A percentile compares a stretch with the other conserved stretches of the same genome.
Evolutionary conservation across 2,797 vertebrate genomes (phyloP).

Genomic region (Champsocephalus esox): DNA sequence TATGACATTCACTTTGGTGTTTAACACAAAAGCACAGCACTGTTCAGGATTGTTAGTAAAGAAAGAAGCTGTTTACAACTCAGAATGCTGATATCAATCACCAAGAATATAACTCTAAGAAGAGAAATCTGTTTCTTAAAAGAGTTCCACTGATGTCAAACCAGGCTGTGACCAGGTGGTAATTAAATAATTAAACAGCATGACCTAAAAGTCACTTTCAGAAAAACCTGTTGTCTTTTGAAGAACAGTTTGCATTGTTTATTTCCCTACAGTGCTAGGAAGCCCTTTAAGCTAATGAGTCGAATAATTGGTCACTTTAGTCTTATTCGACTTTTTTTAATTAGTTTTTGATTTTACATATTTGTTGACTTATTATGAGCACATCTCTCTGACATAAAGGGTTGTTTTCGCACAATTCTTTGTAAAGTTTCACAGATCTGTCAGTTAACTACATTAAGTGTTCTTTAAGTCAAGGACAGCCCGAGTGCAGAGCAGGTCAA

Average conservation of each 20-base stretch:
- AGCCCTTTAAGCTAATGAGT: too few relatives aligned
- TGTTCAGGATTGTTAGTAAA: not conserved
- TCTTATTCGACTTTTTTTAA: too few relatives aligned
- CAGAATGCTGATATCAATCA: not conserved
- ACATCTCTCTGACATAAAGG: too few relatives aligned
- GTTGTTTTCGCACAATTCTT: too few relatives aligned
- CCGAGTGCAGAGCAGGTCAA: not conserved
- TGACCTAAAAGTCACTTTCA: not conserved
- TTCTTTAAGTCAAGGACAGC: too few relatives aligned
- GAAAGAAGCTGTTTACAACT: conserved; percentile 14
- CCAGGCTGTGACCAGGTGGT: not conserved
- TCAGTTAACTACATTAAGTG: too few relatives aligned
- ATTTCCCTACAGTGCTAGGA: not conserved
- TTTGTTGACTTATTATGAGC: too few relatives aligned
- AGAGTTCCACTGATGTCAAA: not conserved
- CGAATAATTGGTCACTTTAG: too few relatives aligned
- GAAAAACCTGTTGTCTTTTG: not conserved
- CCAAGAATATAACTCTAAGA: not conserved
- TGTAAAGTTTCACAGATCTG: too few relatives aligned
- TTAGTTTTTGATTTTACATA: too few relatives aligned
- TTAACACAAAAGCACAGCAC: not conserved
- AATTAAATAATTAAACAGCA: not conserved
- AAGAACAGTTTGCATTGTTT: not conserved
- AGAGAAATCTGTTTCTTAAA: not conserved
- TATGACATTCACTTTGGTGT: conserved; percentile 12